Conservation (phyloP, 2,113 vertebrate genomes). For the Rhinolophus sinicus region DNA sequence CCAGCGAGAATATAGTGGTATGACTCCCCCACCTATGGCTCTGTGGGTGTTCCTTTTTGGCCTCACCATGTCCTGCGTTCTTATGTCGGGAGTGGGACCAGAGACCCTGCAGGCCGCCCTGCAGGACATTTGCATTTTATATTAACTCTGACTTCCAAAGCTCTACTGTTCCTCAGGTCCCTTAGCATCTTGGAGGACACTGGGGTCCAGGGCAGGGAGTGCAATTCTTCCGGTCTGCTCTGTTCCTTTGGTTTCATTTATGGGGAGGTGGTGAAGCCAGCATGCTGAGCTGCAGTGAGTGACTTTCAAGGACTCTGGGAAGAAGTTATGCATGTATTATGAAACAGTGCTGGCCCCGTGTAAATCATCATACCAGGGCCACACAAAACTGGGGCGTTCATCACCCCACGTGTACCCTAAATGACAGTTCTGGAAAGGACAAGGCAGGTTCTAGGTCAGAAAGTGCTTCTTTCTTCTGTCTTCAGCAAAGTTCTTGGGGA, state of each 20-base stretch:
- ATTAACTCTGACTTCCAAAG: background rate
- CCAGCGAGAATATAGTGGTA: no score
- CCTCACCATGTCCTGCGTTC: no score
- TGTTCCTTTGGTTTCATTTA: background rate
- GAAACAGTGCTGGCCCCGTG: background rate
- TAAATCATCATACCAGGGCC: background rate
- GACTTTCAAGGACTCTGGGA: background rate
- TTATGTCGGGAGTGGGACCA: no score
- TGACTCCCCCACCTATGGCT: no score
- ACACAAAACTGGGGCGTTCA: background rate
- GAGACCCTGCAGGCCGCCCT: no score
- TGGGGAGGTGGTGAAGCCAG: background rate
- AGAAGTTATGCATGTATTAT: background rate
- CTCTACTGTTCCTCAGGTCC: background rate
- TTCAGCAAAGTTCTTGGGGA: rapidly evolving
- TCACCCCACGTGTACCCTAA: background rate
- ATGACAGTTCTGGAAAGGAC: background rate
- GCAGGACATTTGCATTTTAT: no score
- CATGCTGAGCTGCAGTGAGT: background rate
- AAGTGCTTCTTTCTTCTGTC: background rate
- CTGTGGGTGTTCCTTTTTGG: no score
- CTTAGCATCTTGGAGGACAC: background rate
- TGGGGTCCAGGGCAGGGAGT: background rate
- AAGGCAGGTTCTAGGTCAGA: background rate
- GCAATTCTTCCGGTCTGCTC: no score